phyloP scores from a whole-genome alignment of 2,888 invertebrate genomes.

The Eupithecia exiguata region DNA sequence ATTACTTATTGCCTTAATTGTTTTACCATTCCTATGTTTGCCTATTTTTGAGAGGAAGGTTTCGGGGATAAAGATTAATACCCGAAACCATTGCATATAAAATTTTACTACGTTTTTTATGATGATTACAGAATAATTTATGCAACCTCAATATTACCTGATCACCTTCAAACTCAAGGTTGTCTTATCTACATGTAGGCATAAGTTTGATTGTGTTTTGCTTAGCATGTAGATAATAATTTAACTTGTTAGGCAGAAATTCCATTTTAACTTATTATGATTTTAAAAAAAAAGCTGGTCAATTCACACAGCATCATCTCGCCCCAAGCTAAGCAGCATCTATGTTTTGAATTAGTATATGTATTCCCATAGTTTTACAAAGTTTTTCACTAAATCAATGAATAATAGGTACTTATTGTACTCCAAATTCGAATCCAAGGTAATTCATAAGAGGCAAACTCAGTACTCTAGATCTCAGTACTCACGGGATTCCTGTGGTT shows the following conservation, averaged over 20 bases:
- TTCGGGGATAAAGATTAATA: too few relatives aligned
- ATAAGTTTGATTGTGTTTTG: not conserved
- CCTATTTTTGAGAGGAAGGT: too few relatives aligned
- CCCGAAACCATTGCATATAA: too few relatives aligned
- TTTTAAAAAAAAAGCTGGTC: too few relatives aligned
- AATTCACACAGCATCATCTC: too few relatives aligned
- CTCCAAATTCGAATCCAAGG: not conserved
- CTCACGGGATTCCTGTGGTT: too few relatives aligned
- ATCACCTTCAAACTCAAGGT: constrained; percentile 48
- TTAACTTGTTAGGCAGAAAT: not conserved
- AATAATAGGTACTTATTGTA: not conserved
- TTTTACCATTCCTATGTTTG: too few relatives aligned
- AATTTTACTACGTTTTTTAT: not conserved
- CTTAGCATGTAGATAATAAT: not conserved
- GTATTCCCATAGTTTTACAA: not conserved
- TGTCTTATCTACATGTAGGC: constrained; percentile 37
- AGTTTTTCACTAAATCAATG: not conserved
- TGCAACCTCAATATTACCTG: not conserved
- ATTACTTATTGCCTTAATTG: too few relatives aligned
- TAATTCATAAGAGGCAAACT: too few relatives aligned
- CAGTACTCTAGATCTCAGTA: too few relatives aligned
- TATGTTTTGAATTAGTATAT: not conserved
- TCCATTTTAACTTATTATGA: too few relatives aligned
- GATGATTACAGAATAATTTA: not conserved
- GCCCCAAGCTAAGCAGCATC: too few relatives aligned